Conservation (phyloP, 2,797 vertebrate genomes). For the Melanogrammus aeglefinus region DNA sequence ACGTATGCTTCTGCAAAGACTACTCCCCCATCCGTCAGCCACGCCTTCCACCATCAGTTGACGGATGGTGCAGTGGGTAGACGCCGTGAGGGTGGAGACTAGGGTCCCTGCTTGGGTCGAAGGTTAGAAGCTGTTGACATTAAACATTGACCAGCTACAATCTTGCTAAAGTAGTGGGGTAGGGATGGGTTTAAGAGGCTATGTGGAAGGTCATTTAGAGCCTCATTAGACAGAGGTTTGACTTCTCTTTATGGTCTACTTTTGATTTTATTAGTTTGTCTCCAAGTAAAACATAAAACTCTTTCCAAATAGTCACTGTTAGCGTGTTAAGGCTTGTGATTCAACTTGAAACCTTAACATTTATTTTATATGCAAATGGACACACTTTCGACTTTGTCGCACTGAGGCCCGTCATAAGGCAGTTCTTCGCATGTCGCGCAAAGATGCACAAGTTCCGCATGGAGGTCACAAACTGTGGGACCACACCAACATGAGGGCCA, state of each 20-base stretch:
- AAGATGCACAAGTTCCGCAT: too few species aligned
- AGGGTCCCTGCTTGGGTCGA: conserved; percentile 37
- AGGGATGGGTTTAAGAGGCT: conserved; percentile 24
- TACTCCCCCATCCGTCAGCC: too few species aligned
- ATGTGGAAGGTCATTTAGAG: conserved; percentile 24
- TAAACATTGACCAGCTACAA: conserved; percentile 27
- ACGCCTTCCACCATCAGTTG: too few species aligned
- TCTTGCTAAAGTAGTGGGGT: conserved; percentile 22
- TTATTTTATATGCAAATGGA: too few species aligned
- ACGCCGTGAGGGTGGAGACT: conserved; percentile 39
- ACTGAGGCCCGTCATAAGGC: too few species aligned
- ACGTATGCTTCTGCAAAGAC: too few species aligned
- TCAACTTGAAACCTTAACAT: too few species aligned
- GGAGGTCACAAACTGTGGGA: too few species aligned
- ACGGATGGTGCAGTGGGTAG: conserved; percentile 21
- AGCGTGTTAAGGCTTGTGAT: too few species aligned
- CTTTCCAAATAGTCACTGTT: neutral
- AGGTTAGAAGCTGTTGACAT: conserved; percentile 46
- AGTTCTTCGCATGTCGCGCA: too few species aligned
- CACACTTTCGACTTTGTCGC: too few species aligned
- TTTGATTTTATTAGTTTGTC: neutral
- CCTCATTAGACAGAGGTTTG: conserved; percentile 30
- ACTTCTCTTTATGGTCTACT: conserved; percentile 15
- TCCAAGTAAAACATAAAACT: neutral
- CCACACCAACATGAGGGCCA: too few species aligned